Percentiles rank a stretch among this genome's conserved stretches.
Conservation (phyloP, 2,797 vertebrate genomes). For the Coluber constrictor region DNA sequence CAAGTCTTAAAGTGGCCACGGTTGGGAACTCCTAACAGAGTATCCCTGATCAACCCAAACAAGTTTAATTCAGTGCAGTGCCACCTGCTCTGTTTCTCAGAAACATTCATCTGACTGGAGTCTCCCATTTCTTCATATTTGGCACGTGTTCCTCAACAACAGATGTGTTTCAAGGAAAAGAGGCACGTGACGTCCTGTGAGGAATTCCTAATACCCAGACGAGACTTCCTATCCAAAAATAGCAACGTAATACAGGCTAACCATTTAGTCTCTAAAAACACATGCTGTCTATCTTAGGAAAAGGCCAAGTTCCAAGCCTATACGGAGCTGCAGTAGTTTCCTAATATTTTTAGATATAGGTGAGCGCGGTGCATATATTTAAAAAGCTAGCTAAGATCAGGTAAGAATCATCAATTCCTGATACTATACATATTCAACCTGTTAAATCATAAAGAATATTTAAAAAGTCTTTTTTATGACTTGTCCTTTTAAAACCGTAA, state of each 20-base stretch:
- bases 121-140: not conserved
- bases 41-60: not conserved
- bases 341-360: not conserved
- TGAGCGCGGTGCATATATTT: not conserved
- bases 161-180: constrained; percentile 18
- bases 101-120: not conserved
- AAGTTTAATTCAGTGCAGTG: not conserved
- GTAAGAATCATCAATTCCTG: not conserved
- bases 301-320: constrained; percentile 5
- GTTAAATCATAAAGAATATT: not conserved
- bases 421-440: not conserved
- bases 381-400: not conserved
- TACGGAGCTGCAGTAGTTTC: not conserved
- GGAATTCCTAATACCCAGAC: not conserved
- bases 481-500: not conserved
- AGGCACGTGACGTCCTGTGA: not conserved
- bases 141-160: not conserved
- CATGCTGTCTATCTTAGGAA: not conserved
- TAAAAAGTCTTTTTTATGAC: not conserved
- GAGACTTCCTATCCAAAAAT: constrained; percentile 6
- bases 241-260: not conserved
- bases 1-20: too few relatives aligned
- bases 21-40: not conserved
- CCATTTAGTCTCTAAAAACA: not conserved
- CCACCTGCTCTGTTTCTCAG: not conserved